Evolutionary conservation across 2,888 invertebrate species (phyloP).

Genomic region (Apodemia zela): DNA sequence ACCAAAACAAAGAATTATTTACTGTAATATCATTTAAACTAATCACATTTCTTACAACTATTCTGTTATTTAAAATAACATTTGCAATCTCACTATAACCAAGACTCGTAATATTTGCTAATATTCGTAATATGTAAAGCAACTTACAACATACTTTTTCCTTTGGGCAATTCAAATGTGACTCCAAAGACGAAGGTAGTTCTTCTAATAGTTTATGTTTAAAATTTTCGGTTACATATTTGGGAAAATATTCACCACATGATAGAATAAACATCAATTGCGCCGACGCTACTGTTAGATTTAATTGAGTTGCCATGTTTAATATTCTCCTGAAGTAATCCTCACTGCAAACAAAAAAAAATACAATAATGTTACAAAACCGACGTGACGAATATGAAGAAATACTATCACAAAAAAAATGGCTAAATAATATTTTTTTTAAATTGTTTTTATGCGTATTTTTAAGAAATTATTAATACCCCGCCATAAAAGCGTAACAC

Average conservation of each 20-base stretch:
- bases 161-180: conserved; percentile 28
- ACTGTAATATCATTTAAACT: conserved; percentile 32
- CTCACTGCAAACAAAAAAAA: conserved; percentile 41
- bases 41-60: conserved; percentile 38
- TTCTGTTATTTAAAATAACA: conserved; percentile 38
- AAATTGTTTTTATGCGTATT: too few relatives aligned
- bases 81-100: conserved; percentile 34
- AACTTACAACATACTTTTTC: conserved; percentile 38
- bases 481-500: too few relatives aligned
- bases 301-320: conserved; percentile 34
- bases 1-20: conserved; percentile 48
- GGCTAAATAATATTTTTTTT: too few relatives aligned
- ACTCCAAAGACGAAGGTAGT: conserved; percentile 36
- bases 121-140: conserved; percentile 45
- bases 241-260: conserved; percentile 49
- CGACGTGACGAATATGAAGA: too few relatives aligned
- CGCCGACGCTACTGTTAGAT: conserved; percentile 34
- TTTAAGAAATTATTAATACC: too few relatives aligned
- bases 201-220: conserved; percentile 38
- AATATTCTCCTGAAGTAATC: conserved; percentile 46
- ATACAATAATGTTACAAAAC: too few relatives aligned
- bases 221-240: conserved; percentile 36
- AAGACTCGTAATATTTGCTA: conserved; percentile 43
- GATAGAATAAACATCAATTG: conserved; percentile 54
- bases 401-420: too few relatives aligned